Evolutionary conservation across 2,888 invertebrate species (phyloP).

Genomic region (Gasteruption jaculator): DNA sequence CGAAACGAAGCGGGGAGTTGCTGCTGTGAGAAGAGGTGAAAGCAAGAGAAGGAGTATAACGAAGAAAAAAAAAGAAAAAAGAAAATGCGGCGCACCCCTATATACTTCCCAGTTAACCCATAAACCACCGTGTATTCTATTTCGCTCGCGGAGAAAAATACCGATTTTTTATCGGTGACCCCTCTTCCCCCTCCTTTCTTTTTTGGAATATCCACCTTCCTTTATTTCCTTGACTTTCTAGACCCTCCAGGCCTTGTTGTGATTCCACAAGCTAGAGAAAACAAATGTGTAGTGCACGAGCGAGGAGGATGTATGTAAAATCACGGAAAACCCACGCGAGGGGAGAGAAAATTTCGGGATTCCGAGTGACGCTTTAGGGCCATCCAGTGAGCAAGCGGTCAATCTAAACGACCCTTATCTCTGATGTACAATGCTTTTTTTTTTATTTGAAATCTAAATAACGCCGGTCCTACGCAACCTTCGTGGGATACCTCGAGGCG

Average conservation of each 20-base stretch:
- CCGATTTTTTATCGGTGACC: conserved; percentile 35
- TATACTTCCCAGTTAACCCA: conserved; percentile 35
- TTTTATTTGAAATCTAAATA: conserved; percentile 41
- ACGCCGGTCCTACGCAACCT: too few relatives aligned
- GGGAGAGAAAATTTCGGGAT: conserved; percentile 38
- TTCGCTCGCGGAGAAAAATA: conserved; percentile 45
- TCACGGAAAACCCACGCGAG: conserved; percentile 27
- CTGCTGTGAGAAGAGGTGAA: conserved; percentile 19
- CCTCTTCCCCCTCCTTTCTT: background rate
- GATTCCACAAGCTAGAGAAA: background rate
- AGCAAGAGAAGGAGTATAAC: conserved; percentile 22
- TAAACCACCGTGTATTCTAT: conserved; percentile 47
- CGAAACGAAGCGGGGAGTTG: conserved; percentile 31
- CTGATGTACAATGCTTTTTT: conserved; percentile 22
- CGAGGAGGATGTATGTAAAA: background rate
- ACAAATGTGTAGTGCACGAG: background rate
- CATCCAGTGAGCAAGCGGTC: conserved; percentile 47
- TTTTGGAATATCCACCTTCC: background rate
- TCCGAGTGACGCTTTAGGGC: conserved; percentile 46
- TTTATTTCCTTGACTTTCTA: conserved; percentile 7
- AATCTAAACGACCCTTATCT: conserved; percentile 49
- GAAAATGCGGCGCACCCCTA: conserved; percentile 20
- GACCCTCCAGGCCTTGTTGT: too few relatives aligned
- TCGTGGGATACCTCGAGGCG: too few relatives aligned
- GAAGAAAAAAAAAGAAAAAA: conserved; percentile 25